These are phyloP conservation scores for Peromyscus californicus DNA, from an alignment of 2,113 vertebrate species.

Conservation along the genomic window DNA sequence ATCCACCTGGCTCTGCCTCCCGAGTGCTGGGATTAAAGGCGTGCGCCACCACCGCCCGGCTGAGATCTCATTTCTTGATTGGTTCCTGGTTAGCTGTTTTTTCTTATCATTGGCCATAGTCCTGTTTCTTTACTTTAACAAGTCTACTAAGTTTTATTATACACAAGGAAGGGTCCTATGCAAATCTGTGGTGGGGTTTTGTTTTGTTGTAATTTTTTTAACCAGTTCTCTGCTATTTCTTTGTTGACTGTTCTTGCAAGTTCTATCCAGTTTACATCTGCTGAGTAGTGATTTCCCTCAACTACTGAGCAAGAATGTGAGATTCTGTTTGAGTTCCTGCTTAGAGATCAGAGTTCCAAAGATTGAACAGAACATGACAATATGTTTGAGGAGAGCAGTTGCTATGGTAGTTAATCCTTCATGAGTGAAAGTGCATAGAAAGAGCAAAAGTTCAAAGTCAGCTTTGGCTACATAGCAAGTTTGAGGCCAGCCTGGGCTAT, in stretches of 20 bases:
- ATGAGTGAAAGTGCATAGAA: not conserved
- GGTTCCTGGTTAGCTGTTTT: not conserved
- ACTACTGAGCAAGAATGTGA: not conserved
- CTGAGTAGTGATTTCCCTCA: not conserved
- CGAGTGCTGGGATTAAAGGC: too few relatives aligned
- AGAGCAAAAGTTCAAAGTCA: not conserved
- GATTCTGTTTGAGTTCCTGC: not conserved
- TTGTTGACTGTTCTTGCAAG: not conserved
- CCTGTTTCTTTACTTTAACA: not conserved
- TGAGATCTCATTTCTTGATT: not conserved
- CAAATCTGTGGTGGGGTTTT: not conserved
- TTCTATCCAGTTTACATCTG: not conserved
- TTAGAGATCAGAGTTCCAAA: not conserved
- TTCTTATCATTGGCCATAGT: too few relatives aligned
- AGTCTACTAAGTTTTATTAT: not conserved
- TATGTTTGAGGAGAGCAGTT: not conserved
- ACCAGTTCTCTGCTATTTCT: not conserved
- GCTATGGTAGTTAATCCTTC: not conserved
- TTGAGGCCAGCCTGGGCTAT: not conserved
- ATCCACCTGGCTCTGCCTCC: too few relatives aligned
- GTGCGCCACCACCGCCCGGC: too few relatives aligned
- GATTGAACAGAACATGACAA: not conserved
- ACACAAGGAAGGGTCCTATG: not conserved
- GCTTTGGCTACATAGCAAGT: not conserved
- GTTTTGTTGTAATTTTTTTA: not conserved